Base-by-base conservation (phyloP, 37 sponge, comb jelly and placozoan species). In the Hormiphora californensis region DNA sequence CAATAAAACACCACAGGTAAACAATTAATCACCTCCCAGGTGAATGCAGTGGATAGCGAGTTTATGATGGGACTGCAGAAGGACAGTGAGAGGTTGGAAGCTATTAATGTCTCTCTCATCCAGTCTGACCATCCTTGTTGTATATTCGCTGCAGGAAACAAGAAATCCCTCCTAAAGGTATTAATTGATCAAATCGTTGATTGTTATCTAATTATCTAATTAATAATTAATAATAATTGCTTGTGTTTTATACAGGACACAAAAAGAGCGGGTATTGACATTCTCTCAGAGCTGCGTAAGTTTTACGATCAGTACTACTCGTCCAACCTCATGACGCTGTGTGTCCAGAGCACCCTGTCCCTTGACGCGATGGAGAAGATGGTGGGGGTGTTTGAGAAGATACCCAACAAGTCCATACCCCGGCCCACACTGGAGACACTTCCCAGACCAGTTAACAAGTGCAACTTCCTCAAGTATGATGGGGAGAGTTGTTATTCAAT, bases 1-100 rank as follows among this genome's bases (percentile, higher is more conserved):
- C 27, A 28, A 57, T 23, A 23, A 57, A 57, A 23, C 61, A 15
- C 27, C 27, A 28, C 61, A 30, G 17, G n/a, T 15, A 57, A 4
- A 5, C 61, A 57, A 57, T 5, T 28, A 57, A 57, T 28, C 30
- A 28, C 61, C 27, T 12, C n/a, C 27, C 81, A 73, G 81, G 46
- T 73, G 0, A 9, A 73, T 23, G 81, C 81, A 32, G 81, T 73
- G 44, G 81, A 73, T 36, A 73, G 81, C 43, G 81, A 73, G 35
- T 73, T 43, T 21, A 73, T 73, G 81, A 46, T 43, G 23, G 44
- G 81, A 36, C 22, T 73, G n/a, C 81, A 73, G 23, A 73, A 28
- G 21, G 81, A 73, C 35, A 40, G 46, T 11, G 36, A 73, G 27
- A 73, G 43, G 23, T 36, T 73, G 3, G 27, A n/a, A 38, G 43